Base-by-base conservation (phyloP, 1,140 invertebrate species). In the Drosophila navojoa region DNA sequence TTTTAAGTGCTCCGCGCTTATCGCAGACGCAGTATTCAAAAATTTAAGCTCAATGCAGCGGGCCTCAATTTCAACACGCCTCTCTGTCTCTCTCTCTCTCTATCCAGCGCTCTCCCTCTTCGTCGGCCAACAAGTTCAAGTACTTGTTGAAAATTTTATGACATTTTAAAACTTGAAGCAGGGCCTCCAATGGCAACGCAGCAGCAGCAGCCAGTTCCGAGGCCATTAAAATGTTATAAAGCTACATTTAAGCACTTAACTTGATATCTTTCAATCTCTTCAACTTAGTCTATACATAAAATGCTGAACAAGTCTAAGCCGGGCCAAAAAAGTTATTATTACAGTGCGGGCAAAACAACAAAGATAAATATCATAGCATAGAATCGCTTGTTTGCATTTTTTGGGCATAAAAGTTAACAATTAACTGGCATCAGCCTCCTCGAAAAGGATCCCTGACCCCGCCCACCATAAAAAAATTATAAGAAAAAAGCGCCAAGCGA, bases 61-160 rank as follows among this genome's bases (percentile, higher is more conserved):
- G 70, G 64, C 57, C 61, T 58, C 22, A 35, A 45, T 32, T 61
- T 59, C 35, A 11, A 4, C 49, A 19, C n/a, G 19, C 16, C 13
- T 44, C 16, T 5, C 7, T 32, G 15, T 19, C 42, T n/a, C 42
- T 44, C 42, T 15, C n/a, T 15, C 15, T 15, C 13, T 15, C n/a
- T 44, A 4, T 15, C 42, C n/a, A n/a, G n/a, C n/a, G n/a, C n/a
- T 44, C 42, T 5, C 13, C 5, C 42, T 15, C 15, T 44, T 22
- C 4, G 40, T 49, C 6, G 60, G 63, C 69, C 27, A 76, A 82
- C 64, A 87, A 89, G 79, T 84, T 89, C 77, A 89, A 89, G 84
- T 86, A 89, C 84, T 87, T 87, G 84, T 87, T 89, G 76, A 87
- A 89, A 84, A 89, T 87, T 89, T 84, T 89, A 87, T 87, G 84